Base-by-base conservation (phyloP, 1,140 invertebrate genomes). In the Drosophila sucinea region DNA sequence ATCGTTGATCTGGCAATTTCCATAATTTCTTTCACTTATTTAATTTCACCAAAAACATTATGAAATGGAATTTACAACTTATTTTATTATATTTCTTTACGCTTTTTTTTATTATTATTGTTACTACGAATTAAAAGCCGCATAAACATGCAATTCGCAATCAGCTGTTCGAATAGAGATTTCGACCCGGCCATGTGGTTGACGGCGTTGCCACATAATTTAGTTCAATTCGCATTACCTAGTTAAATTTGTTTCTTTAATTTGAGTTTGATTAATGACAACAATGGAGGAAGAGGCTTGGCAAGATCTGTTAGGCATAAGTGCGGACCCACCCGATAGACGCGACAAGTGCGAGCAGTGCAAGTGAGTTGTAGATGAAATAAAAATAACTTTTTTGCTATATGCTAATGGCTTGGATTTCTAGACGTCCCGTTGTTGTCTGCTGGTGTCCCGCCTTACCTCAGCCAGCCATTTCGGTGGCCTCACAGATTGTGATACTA, bases 401-500 rank as follows among this genome's bases (percentile, higher is more conserved):
- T 44, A 2, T 47, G 41, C 25, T 76, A 6, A 8, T 70, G 65
- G 0, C 8, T 23, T 6, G 54, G 44, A 51, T 73, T 93, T 94
- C 72, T 81, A 98, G 97, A 60, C 95, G 98, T 77, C 98, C 98
- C 8, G 84, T 92, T n/a, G 94, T 93, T 47, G 97, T 98, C 33
- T 99, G 98, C 91, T 98, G 97, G 96, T 98, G 98, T 92, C 93
- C 94, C 29, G 96, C 95, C 51, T 92, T 98, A 65, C 97, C 97
- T 10, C 92, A 94, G 64, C 93, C 94, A 63, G 95, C 94, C 27
- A 76, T 98, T 5, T 87, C 92, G 55, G 95, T 96, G 7, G 91
- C 93, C 64, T 96, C 96, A 60, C 94, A 93, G 81, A 93, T 98
- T 51, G 95, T 98, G 70, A 94, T 98, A 67, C 93, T 99, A 2